Evolutionary conservation across 2,888 invertebrate species (phyloP).

Genomic region (Lycocerus yunnanus): DNA sequence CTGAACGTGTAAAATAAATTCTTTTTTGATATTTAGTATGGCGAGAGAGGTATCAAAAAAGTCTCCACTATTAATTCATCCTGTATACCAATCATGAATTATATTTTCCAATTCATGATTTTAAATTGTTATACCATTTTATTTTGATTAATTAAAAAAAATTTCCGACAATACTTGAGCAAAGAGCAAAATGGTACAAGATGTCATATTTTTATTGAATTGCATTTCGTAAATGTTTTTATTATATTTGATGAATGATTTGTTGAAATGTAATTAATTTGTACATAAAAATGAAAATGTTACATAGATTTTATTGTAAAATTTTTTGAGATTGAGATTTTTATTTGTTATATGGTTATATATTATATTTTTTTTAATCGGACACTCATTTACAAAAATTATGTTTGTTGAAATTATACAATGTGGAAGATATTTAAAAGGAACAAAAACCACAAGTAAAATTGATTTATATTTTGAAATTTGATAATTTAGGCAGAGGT

Average conservation of each 20-base stretch:
- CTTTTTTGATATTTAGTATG: too few relatives aligned
- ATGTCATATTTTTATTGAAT: conserved; percentile 18
- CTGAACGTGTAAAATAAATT: too few relatives aligned
- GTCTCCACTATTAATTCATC: background rate
- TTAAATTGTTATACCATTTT: conserved; percentile 33
- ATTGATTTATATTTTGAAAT: background rate
- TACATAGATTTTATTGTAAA: conserved; percentile 44
- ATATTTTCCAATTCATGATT: background rate
- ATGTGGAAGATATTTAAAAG: background rate
- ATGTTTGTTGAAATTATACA: background rate
- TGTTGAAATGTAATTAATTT: conserved; percentile 47
- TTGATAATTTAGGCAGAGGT: background rate
- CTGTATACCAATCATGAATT: background rate
- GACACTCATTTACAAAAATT: background rate
- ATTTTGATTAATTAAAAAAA: conserved; percentile 13
- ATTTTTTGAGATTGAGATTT: conserved; percentile 30
- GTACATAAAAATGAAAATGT: conserved; percentile 48
- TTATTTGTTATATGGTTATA: conserved; percentile 24
- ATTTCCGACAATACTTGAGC: conserved; percentile 34
- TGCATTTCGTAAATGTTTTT: conserved; percentile 13
- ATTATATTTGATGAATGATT: conserved; percentile 14
- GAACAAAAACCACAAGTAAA: background rate
- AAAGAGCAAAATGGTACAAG: conserved; percentile 15
- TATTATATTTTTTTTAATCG: background rate
- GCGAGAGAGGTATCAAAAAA: too few relatives aligned